These are phyloP conservation scores for Raja brachyura DNA, from an alignment of 2,113 vertebrate species.

Conservation along the genomic window DNA sequence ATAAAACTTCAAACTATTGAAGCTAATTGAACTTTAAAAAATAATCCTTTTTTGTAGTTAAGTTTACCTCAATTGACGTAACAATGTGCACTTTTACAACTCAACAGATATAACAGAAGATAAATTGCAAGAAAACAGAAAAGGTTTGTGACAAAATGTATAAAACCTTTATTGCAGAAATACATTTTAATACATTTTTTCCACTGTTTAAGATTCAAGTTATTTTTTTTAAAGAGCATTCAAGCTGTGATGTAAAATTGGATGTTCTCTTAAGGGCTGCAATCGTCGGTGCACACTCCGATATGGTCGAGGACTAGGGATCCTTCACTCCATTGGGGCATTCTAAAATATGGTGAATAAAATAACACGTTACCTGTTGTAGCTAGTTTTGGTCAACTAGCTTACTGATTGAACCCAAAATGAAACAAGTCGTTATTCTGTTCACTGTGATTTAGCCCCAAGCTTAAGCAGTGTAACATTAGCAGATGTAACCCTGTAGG, in stretches of 20 bases:
- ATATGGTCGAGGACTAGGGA: conserved; percentile 26
- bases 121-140: conserved; percentile 28
- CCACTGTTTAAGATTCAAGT: conserved; percentile 30
- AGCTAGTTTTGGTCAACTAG: conserved; percentile 25
- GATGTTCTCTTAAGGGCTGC: conserved; percentile 32
- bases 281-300: conserved; percentile 29
- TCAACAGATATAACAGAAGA: conserved; percentile 19
- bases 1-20: background rate
- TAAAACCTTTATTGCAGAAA: conserved; percentile 38
- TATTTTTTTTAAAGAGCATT: conserved; percentile 31
- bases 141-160: conserved; percentile 37
- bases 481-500: background rate
- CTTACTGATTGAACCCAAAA: conserved; percentile 32
- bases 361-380: conserved; percentile 35
- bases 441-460: background rate
- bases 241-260: conserved; percentile 25
- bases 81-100: background rate
- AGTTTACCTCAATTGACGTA: background rate
- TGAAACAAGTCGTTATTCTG: background rate
- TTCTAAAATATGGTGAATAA: conserved; percentile 38
- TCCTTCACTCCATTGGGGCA: conserved; percentile 32
- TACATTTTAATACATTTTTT: conserved; percentile 38
- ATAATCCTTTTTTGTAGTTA: background rate
- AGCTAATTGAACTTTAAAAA: background rate
- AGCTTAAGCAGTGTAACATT: background rate